phyloP scores from a whole-genome alignment of 2,888 invertebrate genomes.

The Leptodirus hochenwartii region DNA sequence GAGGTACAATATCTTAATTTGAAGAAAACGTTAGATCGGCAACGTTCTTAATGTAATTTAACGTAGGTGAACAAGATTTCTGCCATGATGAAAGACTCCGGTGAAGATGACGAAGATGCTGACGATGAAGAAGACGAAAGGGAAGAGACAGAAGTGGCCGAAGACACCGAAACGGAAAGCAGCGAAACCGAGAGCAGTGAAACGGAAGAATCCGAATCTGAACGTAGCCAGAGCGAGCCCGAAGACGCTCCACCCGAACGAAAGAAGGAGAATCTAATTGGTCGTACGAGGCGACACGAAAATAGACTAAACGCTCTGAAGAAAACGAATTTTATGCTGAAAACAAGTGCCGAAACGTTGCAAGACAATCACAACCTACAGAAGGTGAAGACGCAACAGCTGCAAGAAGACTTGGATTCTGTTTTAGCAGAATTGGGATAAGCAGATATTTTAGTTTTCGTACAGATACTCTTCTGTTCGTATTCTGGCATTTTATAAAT shows the following conservation, averaged over 20 bases:
- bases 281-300: slow-evolving; percentile 56
- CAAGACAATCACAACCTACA: slow-evolving; percentile 75
- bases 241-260: slow-evolving; percentile 49
- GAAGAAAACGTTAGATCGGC: not conserved
- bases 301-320: slow-evolving; percentile 60
- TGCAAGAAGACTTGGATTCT: slow-evolving; percentile 73
- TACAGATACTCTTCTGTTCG: no score
- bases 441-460: no score
- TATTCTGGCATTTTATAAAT: no score
- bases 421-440: slow-evolving; percentile 72
- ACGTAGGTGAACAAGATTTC: slow-evolving; percentile 75
- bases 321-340: slow-evolving; percentile 73
- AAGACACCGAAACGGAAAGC: slow-evolving; percentile 44
- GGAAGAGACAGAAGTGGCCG: slow-evolving; percentile 27
- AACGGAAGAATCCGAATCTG: slow-evolving; percentile 46
- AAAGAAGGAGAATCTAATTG: slow-evolving; percentile 45
- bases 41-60: not conserved
- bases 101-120: slow-evolving; percentile 46
- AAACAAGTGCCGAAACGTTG: slow-evolving; percentile 72
- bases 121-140: slow-evolving; percentile 37
- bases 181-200: slow-evolving; percentile 44
- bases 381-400: slow-evolving; percentile 53
- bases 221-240: slow-evolving; percentile 32
- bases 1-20: slow-evolving; percentile 36
- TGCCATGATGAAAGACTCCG: slow-evolving; percentile 64